Evolutionary conservation across 2,888 invertebrate genomes (phyloP).

Genomic region (Mesorhabditis spiculigera): DNA sequence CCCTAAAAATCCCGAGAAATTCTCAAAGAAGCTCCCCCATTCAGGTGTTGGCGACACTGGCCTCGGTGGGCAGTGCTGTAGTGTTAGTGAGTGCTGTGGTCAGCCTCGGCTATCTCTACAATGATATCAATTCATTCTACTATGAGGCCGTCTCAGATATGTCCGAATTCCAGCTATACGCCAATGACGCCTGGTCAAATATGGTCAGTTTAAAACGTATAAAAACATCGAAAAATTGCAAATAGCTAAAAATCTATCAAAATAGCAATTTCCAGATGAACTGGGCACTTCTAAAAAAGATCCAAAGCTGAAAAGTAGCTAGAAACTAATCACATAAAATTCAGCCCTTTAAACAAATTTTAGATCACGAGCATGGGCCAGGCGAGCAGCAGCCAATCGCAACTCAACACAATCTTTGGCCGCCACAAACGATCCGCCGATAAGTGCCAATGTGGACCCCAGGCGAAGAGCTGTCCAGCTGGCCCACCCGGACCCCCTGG

Average conservation of each 20-base stretch:
- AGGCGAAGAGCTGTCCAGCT: constrained; percentile 29
- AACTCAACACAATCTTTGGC: constrained; percentile 19
- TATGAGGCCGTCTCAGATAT: constrained; percentile 25
- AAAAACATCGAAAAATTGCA: no score
- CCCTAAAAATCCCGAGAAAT: no score
- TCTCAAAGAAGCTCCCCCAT: background rate
- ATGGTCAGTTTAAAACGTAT: constrained; percentile 23
- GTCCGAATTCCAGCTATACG: constrained; percentile 28
- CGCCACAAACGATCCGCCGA: constrained; percentile 22
- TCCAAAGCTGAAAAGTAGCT: no score
- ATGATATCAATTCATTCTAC: constrained; percentile 31
- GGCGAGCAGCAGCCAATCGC: background rate
- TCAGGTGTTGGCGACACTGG: constrained; percentile 14
- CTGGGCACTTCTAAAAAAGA: no score
- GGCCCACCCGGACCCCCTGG: constrained; percentile 42
- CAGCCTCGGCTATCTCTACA: constrained; percentile 22
- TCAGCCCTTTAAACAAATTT: no score
- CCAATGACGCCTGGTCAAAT: constrained; percentile 30
- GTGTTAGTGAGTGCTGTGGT: constrained; percentile 23
- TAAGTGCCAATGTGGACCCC: constrained; percentile 27
- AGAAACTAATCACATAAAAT: no score
- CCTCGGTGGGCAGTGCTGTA: constrained; percentile 20
- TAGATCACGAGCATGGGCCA: background rate
- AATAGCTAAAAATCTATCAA: no score
- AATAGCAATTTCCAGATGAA: no score